Percentiles rank a stretch among this genome's conserved stretches.
Evolutionary conservation across 2,113 vertebrate genomes (phyloP).

Genomic region (Climacteris rufus): DNA sequence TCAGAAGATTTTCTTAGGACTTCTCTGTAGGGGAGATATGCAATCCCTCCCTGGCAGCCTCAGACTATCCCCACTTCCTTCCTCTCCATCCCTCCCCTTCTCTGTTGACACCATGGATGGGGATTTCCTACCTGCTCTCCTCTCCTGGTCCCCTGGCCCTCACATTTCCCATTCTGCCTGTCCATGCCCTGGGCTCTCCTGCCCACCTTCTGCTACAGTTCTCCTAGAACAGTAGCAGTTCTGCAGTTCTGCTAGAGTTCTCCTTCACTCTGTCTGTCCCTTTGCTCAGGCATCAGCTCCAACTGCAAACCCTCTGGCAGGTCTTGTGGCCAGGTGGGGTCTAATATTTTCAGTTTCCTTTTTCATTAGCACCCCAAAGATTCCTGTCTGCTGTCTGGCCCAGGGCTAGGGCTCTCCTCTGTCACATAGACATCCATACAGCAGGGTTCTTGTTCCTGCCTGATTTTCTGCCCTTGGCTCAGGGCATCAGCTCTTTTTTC

Average conservation of each 20-base stretch:
- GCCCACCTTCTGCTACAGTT: background rate
- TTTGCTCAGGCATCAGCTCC: background rate
- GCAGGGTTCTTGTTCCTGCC: background rate
- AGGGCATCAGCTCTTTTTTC: background rate
- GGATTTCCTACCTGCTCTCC: background rate
- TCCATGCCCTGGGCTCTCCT: background rate
- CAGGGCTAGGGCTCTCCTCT: background rate
- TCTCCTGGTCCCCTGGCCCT: background rate
- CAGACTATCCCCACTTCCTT: background rate
- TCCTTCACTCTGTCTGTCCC: background rate
- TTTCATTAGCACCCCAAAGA: background rate
- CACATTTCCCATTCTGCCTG: background rate
- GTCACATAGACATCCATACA: background rate
- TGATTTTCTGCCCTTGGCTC: background rate
- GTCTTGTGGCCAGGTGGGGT: background rate
- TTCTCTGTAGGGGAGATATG: background rate
- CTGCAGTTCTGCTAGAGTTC: too few relatives aligned
- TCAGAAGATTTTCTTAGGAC: background rate
- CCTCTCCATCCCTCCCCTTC: background rate
- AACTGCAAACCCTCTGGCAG: background rate
- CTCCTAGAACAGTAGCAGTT: too few relatives aligned
- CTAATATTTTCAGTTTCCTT: background rate
- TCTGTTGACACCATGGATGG: background rate
- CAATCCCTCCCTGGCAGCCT: background rate
- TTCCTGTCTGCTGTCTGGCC: background rate